Base-by-base conservation (phyloP, 2,888 invertebrate genomes). In the Phaedon cochleariae region DNA sequence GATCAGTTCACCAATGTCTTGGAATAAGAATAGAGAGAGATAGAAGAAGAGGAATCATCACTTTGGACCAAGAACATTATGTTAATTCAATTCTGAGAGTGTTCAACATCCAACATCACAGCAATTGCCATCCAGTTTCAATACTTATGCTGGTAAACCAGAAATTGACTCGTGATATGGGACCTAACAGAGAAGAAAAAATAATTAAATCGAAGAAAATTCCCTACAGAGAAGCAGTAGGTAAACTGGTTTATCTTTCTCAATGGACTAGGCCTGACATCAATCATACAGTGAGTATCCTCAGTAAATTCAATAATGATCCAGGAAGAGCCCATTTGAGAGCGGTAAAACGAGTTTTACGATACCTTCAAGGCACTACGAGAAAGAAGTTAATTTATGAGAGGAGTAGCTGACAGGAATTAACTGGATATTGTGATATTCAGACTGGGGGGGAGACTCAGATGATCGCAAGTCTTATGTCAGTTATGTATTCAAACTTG, bases 161-260 rank as follows among this genome's bases (percentile, higher is more conserved):
- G 21, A 49, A 59, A 34, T 57, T 60, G 18, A 17, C 61, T 18
- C 41, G 26, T 48, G 26, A 54, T 26, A 41, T 45, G 57, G 9
- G 10, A 45, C 46, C 55, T 17, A 26, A 51, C 4, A 57, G 18
- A 7, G 52, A 21, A 45, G 18, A 51, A 21, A 55, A 55, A 34
- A 45, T 41, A 12, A 26, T 21, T 3, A 21, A 20, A 31, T 54
- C 20, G 48, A 20, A 26, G 6, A 62, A 20, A 3, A 37, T 59
- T 21, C 58, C 63, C n/a, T 62, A 58, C 59, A 62, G 66, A 59
- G 61, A 70, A 58, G 64, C 55, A 54, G 60, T 66, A 18, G 66
- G 65, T 15, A 48, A 49, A 45, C 45, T 65, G n/a, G 21, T 64
- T 1, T 64, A 48, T 26, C 21, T 37, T 17, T 22, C 55, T 1